Conservation (phyloP, 2,888 invertebrate genomes). For the Carabus problematicus region DNA sequence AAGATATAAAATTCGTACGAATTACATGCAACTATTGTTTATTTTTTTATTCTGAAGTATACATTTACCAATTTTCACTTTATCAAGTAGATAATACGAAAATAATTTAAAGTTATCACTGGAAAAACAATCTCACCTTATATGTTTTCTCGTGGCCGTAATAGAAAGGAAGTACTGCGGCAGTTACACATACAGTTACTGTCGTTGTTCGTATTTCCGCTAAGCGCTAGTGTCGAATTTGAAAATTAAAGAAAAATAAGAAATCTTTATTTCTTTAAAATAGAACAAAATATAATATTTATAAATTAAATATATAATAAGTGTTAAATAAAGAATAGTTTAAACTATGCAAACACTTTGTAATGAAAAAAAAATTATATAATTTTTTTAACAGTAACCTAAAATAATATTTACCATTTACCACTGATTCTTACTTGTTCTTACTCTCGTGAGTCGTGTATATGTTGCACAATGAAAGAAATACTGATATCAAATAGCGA, state of each 20-base stretch:
- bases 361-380: not conserved
- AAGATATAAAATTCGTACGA: slow-evolving; percentile 3
- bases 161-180: slow-evolving; percentile 47
- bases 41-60: no score
- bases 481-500: slow-evolving; percentile 73
- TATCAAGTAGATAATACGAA: no score
- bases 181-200: slow-evolving; percentile 19
- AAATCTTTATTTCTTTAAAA: not conserved
- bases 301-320: slow-evolving; percentile 3
- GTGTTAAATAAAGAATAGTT: not conserved
- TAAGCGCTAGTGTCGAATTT: slow-evolving; percentile 18
- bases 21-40: no score
- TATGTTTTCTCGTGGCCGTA: slow-evolving; percentile 43
- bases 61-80: no score
- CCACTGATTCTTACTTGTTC: not conserved
- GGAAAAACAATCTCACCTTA: slow-evolving; percentile 22
- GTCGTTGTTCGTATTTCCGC: not conserved
- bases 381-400: slow-evolving; percentile 5
- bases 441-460: not conserved
- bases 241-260: slow-evolving; percentile 18
- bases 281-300: slow-evolving; percentile 32
- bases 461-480: slow-evolving; percentile 68
- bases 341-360: not conserved
- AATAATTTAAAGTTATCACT: not conserved
- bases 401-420: not conserved